These are phyloP conservation scores for Microchrysa polita DNA, from an alignment of 2,888 invertebrate species.

Conservation along the genomic window DNA sequence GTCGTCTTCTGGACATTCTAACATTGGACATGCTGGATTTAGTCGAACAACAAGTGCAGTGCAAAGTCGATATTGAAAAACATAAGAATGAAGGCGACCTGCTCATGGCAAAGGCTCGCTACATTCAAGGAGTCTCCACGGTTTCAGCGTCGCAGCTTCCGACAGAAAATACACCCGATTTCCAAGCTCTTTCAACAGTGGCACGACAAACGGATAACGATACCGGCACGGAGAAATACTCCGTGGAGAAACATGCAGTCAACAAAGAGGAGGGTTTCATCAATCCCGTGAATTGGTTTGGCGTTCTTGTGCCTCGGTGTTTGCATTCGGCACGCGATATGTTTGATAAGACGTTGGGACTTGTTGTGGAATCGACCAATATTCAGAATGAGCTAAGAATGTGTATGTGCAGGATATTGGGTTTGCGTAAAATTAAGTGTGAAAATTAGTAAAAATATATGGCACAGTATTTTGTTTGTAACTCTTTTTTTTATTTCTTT, in stretches of 20 bases:
- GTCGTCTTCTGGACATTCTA: constrained; percentile 73
- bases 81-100: constrained; percentile 75
- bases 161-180: constrained; percentile 69
- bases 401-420: constrained; percentile 23
- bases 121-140: constrained; percentile 79
- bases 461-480: too few species aligned
- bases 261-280: constrained; percentile 62
- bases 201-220: constrained; percentile 59
- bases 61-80: constrained; percentile 76
- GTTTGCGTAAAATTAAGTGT: constrained; percentile 22
- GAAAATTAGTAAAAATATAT: constrained; percentile 1
- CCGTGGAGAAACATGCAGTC: constrained; percentile 59
- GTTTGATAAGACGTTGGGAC: constrained; percentile 76
- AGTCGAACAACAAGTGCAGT: constrained; percentile 76
- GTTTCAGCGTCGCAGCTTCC: constrained; percentile 75
- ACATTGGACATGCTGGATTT: constrained; percentile 75
- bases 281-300: constrained; percentile 87
- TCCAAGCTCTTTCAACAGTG: constrained; percentile 64
- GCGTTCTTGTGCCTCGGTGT: constrained; percentile 82
- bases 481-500: too few species aligned
- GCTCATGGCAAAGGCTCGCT: constrained; percentile 80
- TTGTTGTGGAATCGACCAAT: constrained; percentile 75
- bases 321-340: constrained; percentile 78
- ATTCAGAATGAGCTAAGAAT: constrained; percentile 65
- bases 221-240: constrained; percentile 56